These are phyloP conservation scores for silkworm (Bombyx mori) DNA, from an alignment of 1,140 invertebrate genomes.

Conservation along the genomic window DNA sequence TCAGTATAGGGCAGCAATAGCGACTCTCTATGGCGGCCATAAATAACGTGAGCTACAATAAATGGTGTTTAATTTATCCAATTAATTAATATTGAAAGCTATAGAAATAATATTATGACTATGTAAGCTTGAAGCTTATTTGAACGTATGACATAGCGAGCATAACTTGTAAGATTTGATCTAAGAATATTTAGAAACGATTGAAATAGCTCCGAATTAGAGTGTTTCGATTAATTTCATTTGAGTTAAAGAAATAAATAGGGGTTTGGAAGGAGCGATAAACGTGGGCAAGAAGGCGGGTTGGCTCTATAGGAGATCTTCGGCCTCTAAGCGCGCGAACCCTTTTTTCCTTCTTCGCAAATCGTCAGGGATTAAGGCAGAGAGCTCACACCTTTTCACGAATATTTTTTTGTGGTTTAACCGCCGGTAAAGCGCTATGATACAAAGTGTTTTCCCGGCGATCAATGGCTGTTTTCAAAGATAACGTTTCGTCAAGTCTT, in stretches of 20 bases:
- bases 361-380: constrained; percentile 62
- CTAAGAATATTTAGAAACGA: not conserved
- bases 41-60: no score
- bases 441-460: constrained; percentile 40
- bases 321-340: constrained; percentile 44
- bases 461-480: constrained; percentile 34
- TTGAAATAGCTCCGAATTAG: constrained; percentile 24
- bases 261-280: constrained; percentile 32
- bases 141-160: no score
- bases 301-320: constrained; percentile 43
- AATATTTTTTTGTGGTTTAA: constrained; percentile 59
- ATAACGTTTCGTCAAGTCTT: constrained; percentile 20
- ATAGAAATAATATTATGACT: no score
- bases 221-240: constrained; percentile 40
- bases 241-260: constrained; percentile 49
- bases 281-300: constrained; percentile 41
- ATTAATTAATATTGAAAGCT: no score
- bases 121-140: no score
- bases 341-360: constrained; percentile 65
- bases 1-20: no score
- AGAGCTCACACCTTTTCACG: constrained; percentile 58
- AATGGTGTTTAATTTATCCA: no score
- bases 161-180: no score
- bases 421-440: constrained; percentile 37
- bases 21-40: no score